Conservation (phyloP, 2,797 vertebrate species). For the Decapterus maruadsi region DNA sequence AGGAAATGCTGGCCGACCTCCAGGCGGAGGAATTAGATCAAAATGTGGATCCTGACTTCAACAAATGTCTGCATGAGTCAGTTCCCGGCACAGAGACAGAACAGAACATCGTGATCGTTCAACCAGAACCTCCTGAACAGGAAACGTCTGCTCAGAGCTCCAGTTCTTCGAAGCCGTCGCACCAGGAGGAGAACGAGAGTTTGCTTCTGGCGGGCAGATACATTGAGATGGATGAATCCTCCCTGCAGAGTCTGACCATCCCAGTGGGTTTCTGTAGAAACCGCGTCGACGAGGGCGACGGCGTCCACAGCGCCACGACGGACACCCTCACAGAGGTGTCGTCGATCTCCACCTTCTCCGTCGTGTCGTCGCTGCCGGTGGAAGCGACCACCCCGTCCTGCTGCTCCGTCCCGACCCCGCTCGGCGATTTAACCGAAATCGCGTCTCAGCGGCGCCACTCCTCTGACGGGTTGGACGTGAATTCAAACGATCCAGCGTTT, state of each 20-base stretch:
- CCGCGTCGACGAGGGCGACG: background rate
- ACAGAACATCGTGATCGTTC: background rate
- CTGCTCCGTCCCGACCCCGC: background rate
- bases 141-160: background rate
- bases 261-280: constrained; percentile 3
- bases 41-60: background rate
- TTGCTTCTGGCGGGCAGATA: background rate
- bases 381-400: constrained; percentile 7
- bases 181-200: background rate
- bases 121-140: background rate
- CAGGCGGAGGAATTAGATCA: constrained; percentile 18
- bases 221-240: background rate
- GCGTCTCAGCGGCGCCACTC: background rate
- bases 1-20: constrained; percentile 50
- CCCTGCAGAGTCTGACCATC: constrained; percentile 8
- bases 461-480: constrained; percentile 22
- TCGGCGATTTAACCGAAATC: background rate
- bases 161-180: background rate
- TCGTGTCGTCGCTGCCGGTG: background rate
- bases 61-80: background rate
- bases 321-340: constrained; percentile 42
- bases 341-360: constrained; percentile 23
- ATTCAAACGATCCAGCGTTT: constrained; percentile 10
- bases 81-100: background rate
- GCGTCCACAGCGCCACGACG: background rate